Percentiles rank a stretch among this genome's conserved stretches.
Evolutionary conservation across 2,113 vertebrate genomes (phyloP).

Genomic region (Nyctereutes procyonoides): DNA sequence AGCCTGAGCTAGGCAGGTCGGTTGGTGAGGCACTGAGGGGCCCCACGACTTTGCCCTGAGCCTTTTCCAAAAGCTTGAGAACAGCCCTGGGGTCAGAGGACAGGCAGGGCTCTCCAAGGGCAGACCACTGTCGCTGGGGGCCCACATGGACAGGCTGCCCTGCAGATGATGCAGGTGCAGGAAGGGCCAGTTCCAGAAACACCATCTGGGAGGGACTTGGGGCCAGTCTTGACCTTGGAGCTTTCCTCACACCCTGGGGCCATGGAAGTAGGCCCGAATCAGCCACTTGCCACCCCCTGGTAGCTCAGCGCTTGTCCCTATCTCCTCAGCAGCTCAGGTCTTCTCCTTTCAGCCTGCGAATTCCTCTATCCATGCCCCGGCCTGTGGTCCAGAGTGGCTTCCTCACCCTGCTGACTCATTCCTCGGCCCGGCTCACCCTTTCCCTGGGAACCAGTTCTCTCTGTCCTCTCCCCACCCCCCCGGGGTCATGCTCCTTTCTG

Average conservation of each 20-base stretch:
- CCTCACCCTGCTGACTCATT: constrained; percentile 18
- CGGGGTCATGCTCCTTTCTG: not conserved
- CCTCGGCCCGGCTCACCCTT: not conserved
- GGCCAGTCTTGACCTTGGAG: not conserved
- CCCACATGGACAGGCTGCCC: not conserved
- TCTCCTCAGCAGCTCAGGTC: not conserved
- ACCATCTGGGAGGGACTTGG: not conserved
- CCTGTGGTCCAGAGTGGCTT: not conserved
- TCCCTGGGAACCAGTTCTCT: not conserved
- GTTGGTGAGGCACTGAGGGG: accelerated
- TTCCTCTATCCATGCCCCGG: not conserved
- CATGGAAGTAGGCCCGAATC: not conserved
- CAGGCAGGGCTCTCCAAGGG: not conserved
- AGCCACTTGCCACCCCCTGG: not conserved
- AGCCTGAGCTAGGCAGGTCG: not conserved
- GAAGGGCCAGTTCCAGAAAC: not conserved
- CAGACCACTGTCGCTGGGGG: not conserved
- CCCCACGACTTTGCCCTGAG: accelerated
- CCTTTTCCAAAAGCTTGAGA: too few species aligned
- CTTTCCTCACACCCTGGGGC: accelerated
- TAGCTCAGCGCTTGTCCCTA: not conserved
- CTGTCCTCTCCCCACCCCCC: not conserved
- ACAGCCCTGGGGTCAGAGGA: not conserved
- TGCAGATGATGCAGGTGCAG: not conserved
- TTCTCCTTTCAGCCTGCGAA: not conserved